Percentiles rank a stretch among this genome's conserved stretches.
Evolutionary conservation across 2,113 vertebrate species (phyloP).

Genomic region (Bos indicus): DNA sequence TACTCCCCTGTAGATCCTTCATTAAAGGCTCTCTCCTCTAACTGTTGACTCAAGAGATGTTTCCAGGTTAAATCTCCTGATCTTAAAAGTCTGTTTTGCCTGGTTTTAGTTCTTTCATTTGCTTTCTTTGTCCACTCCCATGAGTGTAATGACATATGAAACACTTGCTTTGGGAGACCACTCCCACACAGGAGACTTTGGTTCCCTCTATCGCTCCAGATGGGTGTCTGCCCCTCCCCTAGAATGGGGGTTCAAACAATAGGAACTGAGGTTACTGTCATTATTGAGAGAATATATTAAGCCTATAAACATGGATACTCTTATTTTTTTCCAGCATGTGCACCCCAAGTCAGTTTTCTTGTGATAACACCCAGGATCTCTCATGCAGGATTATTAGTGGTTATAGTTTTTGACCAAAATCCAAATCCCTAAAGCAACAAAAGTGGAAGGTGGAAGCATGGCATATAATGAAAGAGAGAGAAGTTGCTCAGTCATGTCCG

Average conservation of each 20-base stretch:
- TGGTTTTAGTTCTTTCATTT: neutral
- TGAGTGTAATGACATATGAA: neutral
- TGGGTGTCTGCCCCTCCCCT: neutral
- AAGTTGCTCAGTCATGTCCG: rapidly evolving
- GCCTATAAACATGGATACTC: neutral
- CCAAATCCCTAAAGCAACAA: neutral
- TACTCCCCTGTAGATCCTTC: neutral
- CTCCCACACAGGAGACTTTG: neutral
- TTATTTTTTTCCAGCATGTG: neutral
- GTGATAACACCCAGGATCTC: neutral
- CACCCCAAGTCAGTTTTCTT: neutral
- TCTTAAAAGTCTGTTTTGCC: neutral
- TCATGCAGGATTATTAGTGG: neutral
- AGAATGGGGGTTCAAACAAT: neutral
- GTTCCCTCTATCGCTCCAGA: neutral
- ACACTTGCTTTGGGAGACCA: neutral
- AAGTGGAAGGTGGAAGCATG: neutral
- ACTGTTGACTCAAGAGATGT: neutral
- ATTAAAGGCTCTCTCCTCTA: neutral
- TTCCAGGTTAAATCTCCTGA: neutral
- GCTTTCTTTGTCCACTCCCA: neutral
- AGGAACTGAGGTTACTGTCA: neutral
- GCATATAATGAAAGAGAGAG: neutral
- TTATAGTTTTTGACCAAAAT: neutral
- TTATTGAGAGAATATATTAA: neutral